Evolutionary conservation across 2,113 vertebrate species (phyloP), one percentile per base, ranked within the genome.

Genomic region (Motacilla alba): DNA sequence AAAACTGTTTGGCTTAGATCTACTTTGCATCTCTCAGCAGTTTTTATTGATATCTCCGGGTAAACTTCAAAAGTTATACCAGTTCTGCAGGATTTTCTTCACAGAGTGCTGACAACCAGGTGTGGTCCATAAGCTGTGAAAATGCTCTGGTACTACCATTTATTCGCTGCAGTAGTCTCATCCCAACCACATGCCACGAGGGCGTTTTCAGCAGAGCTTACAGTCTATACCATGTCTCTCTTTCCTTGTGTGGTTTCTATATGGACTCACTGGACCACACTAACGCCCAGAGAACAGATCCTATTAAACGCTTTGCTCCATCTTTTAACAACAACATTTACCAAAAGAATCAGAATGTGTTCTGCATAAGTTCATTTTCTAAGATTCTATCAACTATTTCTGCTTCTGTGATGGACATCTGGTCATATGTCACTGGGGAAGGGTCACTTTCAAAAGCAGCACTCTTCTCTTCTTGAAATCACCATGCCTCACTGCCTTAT

Each of bases 241-340:
- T 28, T 69, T 41, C 13, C 23, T 55, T 66, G 8, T 21, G 31
- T 27, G 4, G 1, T 31, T 80, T 90, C 67, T 39, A 4, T 24
- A 22, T 4, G 16, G 15, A 47, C 30, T 62, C 33, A 81, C 0
- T 30, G 35, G 70, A 77, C 13, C 63, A 58, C 2, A 0, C 10
- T 24, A 47, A 15, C 39, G 43, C 11, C 43, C 59, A 58, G 12
- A 74, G 15, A 39, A 70, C 14, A 44, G 31, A 83, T 56, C n/a
- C n/a, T 33, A 5, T 8, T 41, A 17, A 76, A 18, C 11, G 27
- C 13, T 53, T 85, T 60, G 15, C 15, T 88, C 46, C n/a, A 21
- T 44, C 70, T 88, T 76, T 4, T 6, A 47, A 46, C 12, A 66
- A 41, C 28, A 76, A 56, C 2, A 7, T 47, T 53, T 49, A 73